Evolutionary conservation across 1,140 invertebrate species (phyloP).

Genomic region (Drosophila athabasca): DNA sequence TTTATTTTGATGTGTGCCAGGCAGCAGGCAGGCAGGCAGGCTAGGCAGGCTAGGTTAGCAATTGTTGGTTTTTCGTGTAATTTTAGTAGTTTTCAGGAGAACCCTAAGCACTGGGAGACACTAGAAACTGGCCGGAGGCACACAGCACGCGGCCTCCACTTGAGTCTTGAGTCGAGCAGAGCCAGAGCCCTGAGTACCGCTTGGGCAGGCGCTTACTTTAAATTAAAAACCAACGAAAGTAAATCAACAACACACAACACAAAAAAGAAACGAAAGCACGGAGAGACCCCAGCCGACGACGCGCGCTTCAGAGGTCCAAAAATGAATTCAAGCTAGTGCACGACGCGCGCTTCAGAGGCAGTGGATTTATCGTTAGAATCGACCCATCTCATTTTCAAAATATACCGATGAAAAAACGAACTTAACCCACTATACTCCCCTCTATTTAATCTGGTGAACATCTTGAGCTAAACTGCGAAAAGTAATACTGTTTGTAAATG

Average conservation of each 20-base stretch:
- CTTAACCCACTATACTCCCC: too few species aligned
- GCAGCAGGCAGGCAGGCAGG: not conserved
- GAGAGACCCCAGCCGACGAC: conserved; percentile 56
- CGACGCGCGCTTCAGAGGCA: too few species aligned
- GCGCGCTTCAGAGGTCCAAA: conserved; percentile 54
- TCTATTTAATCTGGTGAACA: too few species aligned
- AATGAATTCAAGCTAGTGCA: conserved; percentile 1
- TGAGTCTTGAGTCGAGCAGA: not conserved
- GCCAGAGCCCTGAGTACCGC: conserved; percentile 21
- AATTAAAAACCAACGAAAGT: conserved; percentile 82
- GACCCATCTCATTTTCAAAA: too few species aligned
- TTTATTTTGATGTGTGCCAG: conserved; percentile 68
- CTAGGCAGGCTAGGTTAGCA: too few species aligned
- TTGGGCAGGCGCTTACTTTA: conserved; percentile 56
- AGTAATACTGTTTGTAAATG: too few species aligned
- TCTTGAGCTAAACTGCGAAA: too few species aligned
- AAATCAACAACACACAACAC: conserved; percentile 76
- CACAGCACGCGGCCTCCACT: conserved; percentile 24
- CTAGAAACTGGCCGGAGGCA: not conserved
- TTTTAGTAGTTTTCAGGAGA: conserved; percentile 21
- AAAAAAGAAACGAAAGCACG: conserved; percentile 73
- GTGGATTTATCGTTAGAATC: too few species aligned
- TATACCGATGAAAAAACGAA: too few species aligned
- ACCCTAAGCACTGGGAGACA: conserved; percentile 3
- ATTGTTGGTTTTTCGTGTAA: conserved; percentile 40